Conservation (phyloP, 92 coral and sea anemone species). For the Plumapathes pennacea region DNA sequence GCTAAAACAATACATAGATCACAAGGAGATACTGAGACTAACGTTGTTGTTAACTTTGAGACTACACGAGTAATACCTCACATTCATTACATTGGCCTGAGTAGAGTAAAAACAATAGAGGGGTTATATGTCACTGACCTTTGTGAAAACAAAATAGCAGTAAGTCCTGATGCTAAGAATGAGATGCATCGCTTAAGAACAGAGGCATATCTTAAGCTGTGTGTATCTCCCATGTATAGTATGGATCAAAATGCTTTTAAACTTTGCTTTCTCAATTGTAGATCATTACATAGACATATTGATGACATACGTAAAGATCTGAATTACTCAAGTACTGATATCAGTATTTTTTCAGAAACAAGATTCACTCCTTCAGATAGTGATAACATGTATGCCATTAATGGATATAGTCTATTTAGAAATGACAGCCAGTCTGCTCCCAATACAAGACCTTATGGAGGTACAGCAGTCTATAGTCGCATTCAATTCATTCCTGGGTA, state of each 20-base stretch:
- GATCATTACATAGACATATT: conserved; percentile 43
- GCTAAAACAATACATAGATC: conserved; percentile 25
- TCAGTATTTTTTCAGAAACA: conserved; percentile 45
- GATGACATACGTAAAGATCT: conserved; percentile 38
- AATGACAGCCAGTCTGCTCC: conserved; percentile 33
- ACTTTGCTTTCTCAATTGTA: conserved; percentile 40
- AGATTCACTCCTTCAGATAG: conserved; percentile 18
- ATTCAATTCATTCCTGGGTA: conserved; percentile 23
- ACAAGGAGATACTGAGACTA: conserved; percentile 23
- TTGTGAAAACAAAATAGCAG: conserved; percentile 40
- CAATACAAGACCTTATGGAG: conserved; percentile 32
- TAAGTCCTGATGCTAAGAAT: conserved; percentile 25
- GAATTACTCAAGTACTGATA: conserved; percentile 34
- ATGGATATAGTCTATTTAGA: conserved; percentile 57
- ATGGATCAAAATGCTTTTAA: conserved; percentile 15
- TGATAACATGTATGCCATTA: conserved; percentile 48
- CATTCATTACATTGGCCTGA: conserved; percentile 23
- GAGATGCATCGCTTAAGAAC: conserved; percentile 42
- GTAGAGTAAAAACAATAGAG: conserved; percentile 42
- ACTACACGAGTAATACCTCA: conserved; percentile 23
- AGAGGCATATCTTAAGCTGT: conserved; percentile 15
- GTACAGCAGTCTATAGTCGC: conserved; percentile 55
- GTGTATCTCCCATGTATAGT: conserved; percentile 31
- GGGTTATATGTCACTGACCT: conserved; percentile 46
- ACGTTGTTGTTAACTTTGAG: conserved; percentile 19